Evolutionary conservation across 2,797 vertebrate species (phyloP).

Genomic region (Otolemur crassicaudatus): DNA sequence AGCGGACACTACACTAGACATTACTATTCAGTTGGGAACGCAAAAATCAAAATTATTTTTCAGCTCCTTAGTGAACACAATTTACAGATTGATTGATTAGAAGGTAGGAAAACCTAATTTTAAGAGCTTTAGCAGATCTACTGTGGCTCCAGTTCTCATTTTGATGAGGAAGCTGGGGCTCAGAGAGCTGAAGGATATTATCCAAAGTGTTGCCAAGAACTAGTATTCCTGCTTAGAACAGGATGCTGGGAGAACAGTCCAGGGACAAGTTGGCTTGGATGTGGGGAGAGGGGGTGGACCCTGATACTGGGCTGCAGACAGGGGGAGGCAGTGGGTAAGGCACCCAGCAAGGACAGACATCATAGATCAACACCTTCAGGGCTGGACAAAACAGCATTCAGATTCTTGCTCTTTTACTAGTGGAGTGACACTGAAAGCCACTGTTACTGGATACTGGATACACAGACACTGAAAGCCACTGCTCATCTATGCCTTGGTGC

Average conservation of each 20-base stretch:
- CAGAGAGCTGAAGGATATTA: background rate
- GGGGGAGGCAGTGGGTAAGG: background rate
- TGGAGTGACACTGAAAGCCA: background rate
- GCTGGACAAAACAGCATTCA: background rate
- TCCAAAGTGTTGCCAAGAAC: background rate
- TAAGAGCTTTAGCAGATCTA: background rate
- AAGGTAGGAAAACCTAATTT: background rate
- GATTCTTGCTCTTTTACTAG: too few relatives aligned
- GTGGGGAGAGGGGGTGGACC: background rate
- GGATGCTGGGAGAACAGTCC: background rate
- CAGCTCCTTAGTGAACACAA: background rate
- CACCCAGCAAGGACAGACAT: background rate
- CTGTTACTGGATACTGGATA: background rate
- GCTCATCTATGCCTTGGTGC: background rate
- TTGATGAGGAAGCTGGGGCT: background rate
- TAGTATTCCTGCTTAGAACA: background rate
- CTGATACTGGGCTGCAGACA: background rate
- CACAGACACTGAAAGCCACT: background rate
- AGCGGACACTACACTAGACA: background rate
- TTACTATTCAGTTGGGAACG: background rate
- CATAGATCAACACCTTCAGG: fast-evolving
- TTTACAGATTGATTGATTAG: background rate
- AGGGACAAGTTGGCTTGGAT: fast-evolving
- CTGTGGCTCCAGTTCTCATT: background rate
- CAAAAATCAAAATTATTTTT: background rate